Percentiles rank a stretch among this genome's conserved stretches.
These are phyloP conservation scores for Calidris pugnax DNA, from an alignment of 2,113 vertebrate species.

Conservation along the genomic window DNA sequence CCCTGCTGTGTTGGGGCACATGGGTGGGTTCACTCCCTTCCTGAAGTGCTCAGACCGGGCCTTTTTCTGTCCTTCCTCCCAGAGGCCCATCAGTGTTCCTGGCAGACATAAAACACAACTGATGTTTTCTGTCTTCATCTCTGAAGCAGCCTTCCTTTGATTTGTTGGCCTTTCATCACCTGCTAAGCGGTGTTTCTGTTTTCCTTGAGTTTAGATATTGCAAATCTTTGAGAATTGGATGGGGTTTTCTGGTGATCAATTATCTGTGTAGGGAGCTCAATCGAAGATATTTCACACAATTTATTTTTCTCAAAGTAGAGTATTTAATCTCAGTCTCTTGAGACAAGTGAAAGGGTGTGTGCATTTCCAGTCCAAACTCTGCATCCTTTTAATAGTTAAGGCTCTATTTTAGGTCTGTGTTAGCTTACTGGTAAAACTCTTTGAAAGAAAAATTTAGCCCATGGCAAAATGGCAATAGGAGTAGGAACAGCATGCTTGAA, in stretches of 20 bases:
- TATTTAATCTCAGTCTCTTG: background rate
- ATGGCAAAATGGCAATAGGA: background rate
- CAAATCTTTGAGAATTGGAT: background rate
- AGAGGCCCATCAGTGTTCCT: background rate
- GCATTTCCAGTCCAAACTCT: background rate
- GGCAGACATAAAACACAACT: background rate
- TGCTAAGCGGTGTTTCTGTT: background rate
- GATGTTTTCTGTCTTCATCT: background rate
- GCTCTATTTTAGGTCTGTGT: background rate
- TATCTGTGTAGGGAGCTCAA: background rate
- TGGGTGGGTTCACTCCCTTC: accelerated
- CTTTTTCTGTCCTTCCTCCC: background rate
- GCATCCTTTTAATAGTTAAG: background rate
- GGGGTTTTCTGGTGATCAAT: background rate
- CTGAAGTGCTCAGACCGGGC: background rate
- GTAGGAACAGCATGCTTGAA: background rate
- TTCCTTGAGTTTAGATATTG: background rate
- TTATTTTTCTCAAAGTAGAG: background rate
- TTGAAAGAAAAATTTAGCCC: background rate
- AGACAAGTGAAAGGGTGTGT: background rate
- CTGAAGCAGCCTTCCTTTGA: background rate
- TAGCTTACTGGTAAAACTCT: background rate
- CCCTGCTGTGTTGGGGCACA: background rate
- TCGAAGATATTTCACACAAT: background rate
- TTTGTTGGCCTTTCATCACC: background rate